Evolutionary conservation across 2,797 vertebrate genomes (phyloP).

Genomic region (Falco concolor): DNA sequence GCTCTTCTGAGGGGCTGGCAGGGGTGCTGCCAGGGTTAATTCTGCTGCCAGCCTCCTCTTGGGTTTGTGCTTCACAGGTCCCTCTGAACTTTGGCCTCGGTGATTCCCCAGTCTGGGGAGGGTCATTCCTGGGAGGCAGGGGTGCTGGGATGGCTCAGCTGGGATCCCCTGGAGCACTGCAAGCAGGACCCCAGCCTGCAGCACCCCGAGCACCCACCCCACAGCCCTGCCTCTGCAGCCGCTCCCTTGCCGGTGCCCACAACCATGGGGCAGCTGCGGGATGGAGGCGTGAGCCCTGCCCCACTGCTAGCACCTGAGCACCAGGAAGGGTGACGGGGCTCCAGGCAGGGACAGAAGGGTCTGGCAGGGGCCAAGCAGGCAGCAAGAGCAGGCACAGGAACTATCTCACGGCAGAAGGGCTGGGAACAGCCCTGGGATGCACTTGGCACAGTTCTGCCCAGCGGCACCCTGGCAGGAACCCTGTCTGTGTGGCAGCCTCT

Average conservation of each 20-base stretch:
- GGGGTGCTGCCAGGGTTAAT: background rate
- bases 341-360: background rate
- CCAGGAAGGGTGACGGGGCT: background rate
- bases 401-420: background rate
- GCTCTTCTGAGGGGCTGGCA: background rate
- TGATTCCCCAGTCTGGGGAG: background rate
- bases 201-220: background rate
- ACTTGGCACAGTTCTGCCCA: background rate
- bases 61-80: background rate
- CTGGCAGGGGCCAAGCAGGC: background rate
- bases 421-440: background rate
- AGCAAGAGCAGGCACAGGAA: background rate
- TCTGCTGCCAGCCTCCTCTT: background rate
- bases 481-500: background rate
- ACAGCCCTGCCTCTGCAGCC: background rate
- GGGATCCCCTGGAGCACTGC: background rate
- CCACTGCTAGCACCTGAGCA: background rate
- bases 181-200: background rate
- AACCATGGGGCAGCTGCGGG: background rate
- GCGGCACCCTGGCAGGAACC: background rate
- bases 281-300: background rate
- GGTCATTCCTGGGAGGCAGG: background rate
- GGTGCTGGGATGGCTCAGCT: background rate
- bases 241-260: fast-evolving
- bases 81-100: background rate